Percentiles rank a stretch among this genome's conserved stretches.
These are phyloP conservation scores for Geophilus truncorum DNA, from an alignment of 2,888 invertebrate genomes.

Conservation along the genomic window DNA sequence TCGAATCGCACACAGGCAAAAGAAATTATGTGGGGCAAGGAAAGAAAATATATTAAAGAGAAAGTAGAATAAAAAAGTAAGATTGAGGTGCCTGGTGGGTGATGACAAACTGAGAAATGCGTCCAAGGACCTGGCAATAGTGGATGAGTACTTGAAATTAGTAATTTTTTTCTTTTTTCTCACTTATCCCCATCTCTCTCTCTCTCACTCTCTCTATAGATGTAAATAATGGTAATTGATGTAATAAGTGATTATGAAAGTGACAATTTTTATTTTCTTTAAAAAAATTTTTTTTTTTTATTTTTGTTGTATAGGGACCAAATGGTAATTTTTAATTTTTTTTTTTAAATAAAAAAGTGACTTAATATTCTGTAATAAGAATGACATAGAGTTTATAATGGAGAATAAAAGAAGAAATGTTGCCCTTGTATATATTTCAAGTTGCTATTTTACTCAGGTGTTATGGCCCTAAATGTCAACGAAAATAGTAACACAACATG, in stretches of 20 bases:
- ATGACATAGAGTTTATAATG: conserved; percentile 2
- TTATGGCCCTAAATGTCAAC: conserved; percentile 5
- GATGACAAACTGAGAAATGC: conserved; percentile 10
- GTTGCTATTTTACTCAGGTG: conserved; percentile 10
- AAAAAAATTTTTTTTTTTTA: neutral
- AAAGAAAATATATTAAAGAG: too few species aligned
- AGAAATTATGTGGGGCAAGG: neutral
- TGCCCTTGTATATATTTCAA: conserved; percentile 4
- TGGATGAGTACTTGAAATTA: conserved; percentile 5
- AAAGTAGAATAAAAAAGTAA: too few species aligned
- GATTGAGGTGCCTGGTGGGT: neutral
- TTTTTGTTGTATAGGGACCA: neutral
- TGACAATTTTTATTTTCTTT: neutral
- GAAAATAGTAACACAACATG: neutral
- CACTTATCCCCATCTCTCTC: neutral
- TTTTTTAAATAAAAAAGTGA: neutral
- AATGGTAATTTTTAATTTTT: neutral
- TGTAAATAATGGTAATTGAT: neutral
- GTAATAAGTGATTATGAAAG: neutral
- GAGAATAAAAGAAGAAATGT: conserved; percentile 10
- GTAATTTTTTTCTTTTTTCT: neutral
- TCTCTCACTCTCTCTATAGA: neutral
- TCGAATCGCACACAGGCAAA: neutral
- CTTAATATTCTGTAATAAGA: neutral
- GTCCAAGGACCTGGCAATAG: neutral